A percentile compares a stretch with the other conserved stretches of the same genome.
Evolutionary conservation across 2,797 vertebrate species (phyloP).

Genomic region (Danio jaintianensis): DNA sequence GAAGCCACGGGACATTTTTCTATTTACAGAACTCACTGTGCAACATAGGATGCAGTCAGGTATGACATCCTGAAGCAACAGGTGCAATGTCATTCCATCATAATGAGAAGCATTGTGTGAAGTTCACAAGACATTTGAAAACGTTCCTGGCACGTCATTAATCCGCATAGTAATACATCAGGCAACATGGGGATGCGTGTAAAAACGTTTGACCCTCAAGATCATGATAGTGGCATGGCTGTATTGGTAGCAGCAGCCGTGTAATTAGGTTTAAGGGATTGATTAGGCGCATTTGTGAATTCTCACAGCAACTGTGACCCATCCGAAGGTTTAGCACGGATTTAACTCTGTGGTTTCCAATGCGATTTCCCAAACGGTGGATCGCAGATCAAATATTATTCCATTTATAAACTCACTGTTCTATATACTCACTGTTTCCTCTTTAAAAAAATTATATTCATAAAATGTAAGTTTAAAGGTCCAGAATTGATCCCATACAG

Average conservation of each 20-base stretch:
- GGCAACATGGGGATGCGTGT: neutral
- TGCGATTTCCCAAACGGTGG: neutral
- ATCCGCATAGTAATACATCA: constrained; percentile 5
- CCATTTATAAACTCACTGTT: neutral
- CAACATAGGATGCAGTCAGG: constrained; percentile 30
- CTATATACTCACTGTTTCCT: neutral
- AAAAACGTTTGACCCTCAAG: neutral
- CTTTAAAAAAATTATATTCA: neutral
- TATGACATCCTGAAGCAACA: constrained; percentile 41
- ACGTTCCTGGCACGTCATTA: constrained; percentile 3
- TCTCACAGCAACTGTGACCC: constrained; percentile 9
- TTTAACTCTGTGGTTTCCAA: constrained; percentile 28
- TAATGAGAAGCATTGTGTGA: constrained; percentile 18
- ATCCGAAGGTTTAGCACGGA: constrained; percentile 33
- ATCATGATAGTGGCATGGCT: neutral
- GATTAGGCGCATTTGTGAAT: constrained; percentile 29
- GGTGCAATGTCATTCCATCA: constrained; percentile 21
- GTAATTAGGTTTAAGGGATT: constrained; percentile 42
- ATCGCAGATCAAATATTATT: constrained; percentile 11
- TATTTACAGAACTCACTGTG: constrained; percentile 21
- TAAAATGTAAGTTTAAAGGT: neutral
- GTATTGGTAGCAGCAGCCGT: constrained; percentile 6
- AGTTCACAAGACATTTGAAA: constrained; percentile 19
- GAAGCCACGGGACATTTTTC: constrained; percentile 30
- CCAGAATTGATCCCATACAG: too few species aligned